Base-by-base conservation (phyloP, 1,140 invertebrate species). In the Glossosoma conforme region DNA sequence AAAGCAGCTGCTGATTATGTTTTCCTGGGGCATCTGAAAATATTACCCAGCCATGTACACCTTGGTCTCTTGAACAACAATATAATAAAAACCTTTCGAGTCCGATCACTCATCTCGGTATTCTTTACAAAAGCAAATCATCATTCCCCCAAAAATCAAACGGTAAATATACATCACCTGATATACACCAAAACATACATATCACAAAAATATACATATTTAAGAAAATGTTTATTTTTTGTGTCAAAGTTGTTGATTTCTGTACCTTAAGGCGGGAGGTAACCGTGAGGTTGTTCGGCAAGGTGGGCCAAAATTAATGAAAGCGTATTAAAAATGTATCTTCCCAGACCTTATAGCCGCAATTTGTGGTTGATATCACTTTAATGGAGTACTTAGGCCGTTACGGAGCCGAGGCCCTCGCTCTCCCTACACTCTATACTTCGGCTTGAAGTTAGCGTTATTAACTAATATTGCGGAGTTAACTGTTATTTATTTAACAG, bases 361-460 rank as follows among this genome's bases (percentile, higher is more conserved):
- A 56, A 51, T 56, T 56, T 56, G 54, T 44, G 48, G 47, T 28
- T 56, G 54, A 51, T 56, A 56, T 56, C 43, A 49, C 32, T 56
- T 56, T 56, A 56, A 56, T 56, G 44, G 46, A 56, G 47, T 56
- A 51, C 54, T 56, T 55, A 49, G 33, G 46, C 19, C 21, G 13
- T 3, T 33, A 24, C 14, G 28, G 24, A 46, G 35, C 44, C 19
- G 41, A n/a, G n/a, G n/a, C n/a, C n/a, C n/a, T n/a, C n/a, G n/a
- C n/a, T n/a, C n/a, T n/a, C n/a, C n/a, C n/a, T n/a, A n/a, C n/a
- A n/a, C n/a, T n/a, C n/a, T n/a, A n/a, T n/a, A n/a, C n/a, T n/a
- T n/a, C n/a, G n/a, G n/a, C n/a, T n/a, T n/a, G n/a, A n/a, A n/a
- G n/a, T n/a, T n/a, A n/a, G n/a, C n/a, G n/a, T n/a, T n/a, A n/a